These are phyloP conservation scores for Nematopogon swammerdamellus DNA, from an alignment of 2,888 invertebrate species.

Conservation along the genomic window DNA sequence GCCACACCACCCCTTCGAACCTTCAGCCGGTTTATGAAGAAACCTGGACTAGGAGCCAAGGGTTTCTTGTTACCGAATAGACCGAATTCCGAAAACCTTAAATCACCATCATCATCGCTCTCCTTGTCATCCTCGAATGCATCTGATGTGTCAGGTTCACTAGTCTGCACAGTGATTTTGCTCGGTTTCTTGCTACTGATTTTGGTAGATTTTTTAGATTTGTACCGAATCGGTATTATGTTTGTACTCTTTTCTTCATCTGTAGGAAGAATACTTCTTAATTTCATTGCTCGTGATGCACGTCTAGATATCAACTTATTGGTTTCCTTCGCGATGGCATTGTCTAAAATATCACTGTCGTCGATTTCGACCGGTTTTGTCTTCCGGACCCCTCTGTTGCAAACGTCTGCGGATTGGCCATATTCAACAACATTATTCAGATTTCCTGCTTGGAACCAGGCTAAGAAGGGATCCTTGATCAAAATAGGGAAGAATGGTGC, in stretches of 20 bases:
- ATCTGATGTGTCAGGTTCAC: slow-evolving; percentile 10
- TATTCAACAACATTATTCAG: slow-evolving; percentile 55
- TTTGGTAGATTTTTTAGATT: slow-evolving; percentile 1
- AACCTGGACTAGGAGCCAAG: slow-evolving; percentile 52
- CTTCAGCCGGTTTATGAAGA: slow-evolving; percentile 66
- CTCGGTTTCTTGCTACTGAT: slow-evolving; percentile 18
- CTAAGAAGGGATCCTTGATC: slow-evolving; percentile 55
- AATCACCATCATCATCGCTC: slow-evolving; percentile 21
- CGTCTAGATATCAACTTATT: neutral
- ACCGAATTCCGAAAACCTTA: slow-evolving; percentile 25
- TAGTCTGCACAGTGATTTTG: slow-evolving; percentile 16
- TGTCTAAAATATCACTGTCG: neutral
- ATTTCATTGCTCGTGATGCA: neutral
- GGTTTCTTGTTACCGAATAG: slow-evolving; percentile 31
- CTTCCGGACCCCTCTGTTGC: slow-evolving; percentile 25
- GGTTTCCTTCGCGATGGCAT: neutral
- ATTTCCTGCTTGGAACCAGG: slow-evolving; percentile 45
- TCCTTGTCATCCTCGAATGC: slow-evolving; percentile 22
- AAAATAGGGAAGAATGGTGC: slow-evolving; percentile 53
- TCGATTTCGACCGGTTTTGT: neutral
- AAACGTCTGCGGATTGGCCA: slow-evolving; percentile 55
- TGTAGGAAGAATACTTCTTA: slow-evolving; percentile 18
- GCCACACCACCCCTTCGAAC: slow-evolving; percentile 75
- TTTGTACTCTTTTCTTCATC: slow-evolving; percentile 22
- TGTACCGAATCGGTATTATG: neutral